Base-by-base conservation (phyloP, 2,888 invertebrate genomes). In the Temnothorax rugatulus region DNA sequence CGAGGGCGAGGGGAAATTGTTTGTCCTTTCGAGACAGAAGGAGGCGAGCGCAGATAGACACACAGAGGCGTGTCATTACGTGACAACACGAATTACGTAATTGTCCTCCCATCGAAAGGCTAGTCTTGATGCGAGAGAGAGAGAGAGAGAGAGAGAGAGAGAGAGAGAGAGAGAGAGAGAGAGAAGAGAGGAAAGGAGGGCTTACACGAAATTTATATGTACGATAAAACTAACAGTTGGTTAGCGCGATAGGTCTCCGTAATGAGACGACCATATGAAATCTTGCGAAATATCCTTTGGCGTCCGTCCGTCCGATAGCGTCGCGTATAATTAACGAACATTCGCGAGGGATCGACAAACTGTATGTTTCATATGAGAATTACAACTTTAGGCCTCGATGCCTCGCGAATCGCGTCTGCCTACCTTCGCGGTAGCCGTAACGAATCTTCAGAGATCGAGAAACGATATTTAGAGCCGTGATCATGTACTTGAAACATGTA, bases 141-240 rank as follows among this genome's bases (percentile, higher is more conserved):
- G 8, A 41, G 50, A n/a, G n/a, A n/a, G n/a, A n/a, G n/a, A n/a
- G n/a, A n/a, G n/a, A n/a, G n/a, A 50, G 18, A 1, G 13, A 34
- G 50, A n/a, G 8, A 5, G 34, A 61, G 21, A 50, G 25, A 15
- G 47, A 47, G 44, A 68, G 18, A 52, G 15, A 59, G 41, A 34
- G 15, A 64, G 50, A 3, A 3, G 21, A 38, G n/a, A 9, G 21
- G 15, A n/a, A 44, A 63, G 34, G 25, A 61, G 54, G 7, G 44
- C 0, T 15, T 54, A 64, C 8, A 8, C 66, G 52, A 66, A 76
- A 66, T 76, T 68, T 82, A 54, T 76, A 76, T 29, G 57, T 61
- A 38, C n/a, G 74, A 85, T 85, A 74, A 85, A 83, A 79, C 38
- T 77, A 66, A 76, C 59, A 41, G 41, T 64, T 59, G 15, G 73